These are phyloP conservation scores for Coptotermes formosanus DNA, from an alignment of 1,140 invertebrate species.

Conservation along the genomic window DNA sequence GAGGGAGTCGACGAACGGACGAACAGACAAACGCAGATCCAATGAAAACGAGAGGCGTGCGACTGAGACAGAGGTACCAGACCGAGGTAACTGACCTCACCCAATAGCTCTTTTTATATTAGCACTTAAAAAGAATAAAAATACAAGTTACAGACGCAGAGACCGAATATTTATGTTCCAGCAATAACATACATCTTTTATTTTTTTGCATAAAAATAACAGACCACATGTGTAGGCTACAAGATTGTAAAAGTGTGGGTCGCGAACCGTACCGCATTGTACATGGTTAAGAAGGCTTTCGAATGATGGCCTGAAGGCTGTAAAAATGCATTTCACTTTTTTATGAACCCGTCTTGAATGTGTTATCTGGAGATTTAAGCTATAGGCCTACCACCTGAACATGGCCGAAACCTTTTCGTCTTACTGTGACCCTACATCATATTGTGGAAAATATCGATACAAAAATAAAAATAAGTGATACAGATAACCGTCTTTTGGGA, in stretches of 20 bases:
- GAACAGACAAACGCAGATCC: background rate
- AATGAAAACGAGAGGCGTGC: slow-evolving; percentile 6
- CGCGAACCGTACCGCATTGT: background rate
- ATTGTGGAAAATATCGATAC: too few relatives aligned
- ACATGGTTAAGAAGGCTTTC: background rate
- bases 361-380: background rate
- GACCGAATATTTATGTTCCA: slow-evolving; percentile 6
- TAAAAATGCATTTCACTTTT: background rate
- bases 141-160: background rate
- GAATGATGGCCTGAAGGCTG: background rate
- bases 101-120: background rate
- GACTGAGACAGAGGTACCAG: background rate
- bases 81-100: slow-evolving; percentile 17
- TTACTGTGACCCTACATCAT: too few relatives aligned
- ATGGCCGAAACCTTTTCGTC: background rate
- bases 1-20: background rate
- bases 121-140: background rate
- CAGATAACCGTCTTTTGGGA: too few relatives aligned
- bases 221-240: slow-evolving; percentile 5
- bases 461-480: too few relatives aligned
- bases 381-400: background rate
- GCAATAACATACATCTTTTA: background rate
- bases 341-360: background rate
- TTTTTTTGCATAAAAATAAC: background rate
- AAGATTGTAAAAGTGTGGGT: background rate